These are phyloP conservation scores for Drosophila jambulina DNA, from an alignment of 1,140 invertebrate species.

Conservation along the genomic window DNA sequence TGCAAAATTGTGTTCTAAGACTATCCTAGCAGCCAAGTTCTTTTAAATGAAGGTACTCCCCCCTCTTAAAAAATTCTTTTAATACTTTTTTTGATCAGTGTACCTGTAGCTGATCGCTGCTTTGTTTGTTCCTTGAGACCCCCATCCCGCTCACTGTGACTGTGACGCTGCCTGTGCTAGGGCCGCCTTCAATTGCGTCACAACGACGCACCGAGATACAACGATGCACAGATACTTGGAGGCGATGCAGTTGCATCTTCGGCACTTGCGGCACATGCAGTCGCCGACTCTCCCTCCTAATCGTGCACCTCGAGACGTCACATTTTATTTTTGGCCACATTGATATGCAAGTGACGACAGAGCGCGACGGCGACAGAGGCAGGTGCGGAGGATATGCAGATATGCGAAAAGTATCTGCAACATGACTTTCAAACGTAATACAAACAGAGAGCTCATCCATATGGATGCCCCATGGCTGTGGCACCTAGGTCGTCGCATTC, in stretches of 20 bases:
- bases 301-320: slow-evolving; percentile 73
- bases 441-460: slow-evolving; percentile 71
- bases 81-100: not conserved
- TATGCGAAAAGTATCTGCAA: slow-evolving; percentile 65
- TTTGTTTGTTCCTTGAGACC: slow-evolving; percentile 64
- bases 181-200: slow-evolving; percentile 68
- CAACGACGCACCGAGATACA: slow-evolving; percentile 51
- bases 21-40: not conserved
- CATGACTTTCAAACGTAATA: slow-evolving; percentile 83
- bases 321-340: slow-evolving; percentile 75
- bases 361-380: slow-evolving; percentile 21
- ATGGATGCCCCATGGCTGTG: slow-evolving; percentile 42
- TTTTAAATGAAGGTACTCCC: not conserved
- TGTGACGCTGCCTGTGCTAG: not conserved
- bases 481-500: slow-evolving; percentile 16
- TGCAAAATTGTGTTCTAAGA: not conserved
- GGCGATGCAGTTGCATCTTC: slow-evolving; percentile 59
- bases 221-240: not conserved
- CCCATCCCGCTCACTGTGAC: not conserved
- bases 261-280: slow-evolving; percentile 57
- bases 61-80: not conserved
- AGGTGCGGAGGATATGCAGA: slow-evolving; percentile 67
- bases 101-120: slow-evolving; percentile 20
- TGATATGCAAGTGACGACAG: slow-evolving; percentile 79
- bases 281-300: slow-evolving; percentile 33